Conservation (phyloP, 2,888 invertebrate genomes). For the Agrotis clavis region DNA sequence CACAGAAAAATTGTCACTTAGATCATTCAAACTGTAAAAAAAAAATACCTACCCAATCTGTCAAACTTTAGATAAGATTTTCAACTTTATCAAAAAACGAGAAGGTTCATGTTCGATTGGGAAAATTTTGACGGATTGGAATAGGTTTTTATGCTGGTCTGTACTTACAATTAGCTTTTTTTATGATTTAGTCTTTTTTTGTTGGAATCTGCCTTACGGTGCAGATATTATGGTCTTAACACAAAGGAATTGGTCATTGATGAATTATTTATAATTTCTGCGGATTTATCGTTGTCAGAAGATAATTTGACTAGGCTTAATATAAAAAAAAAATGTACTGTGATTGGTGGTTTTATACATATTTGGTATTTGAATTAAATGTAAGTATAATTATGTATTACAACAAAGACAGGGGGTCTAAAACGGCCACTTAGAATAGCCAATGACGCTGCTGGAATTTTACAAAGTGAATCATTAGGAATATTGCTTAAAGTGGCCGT, state of each 20-base stretch:
- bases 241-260: not conserved
- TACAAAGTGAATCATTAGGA: too few species aligned
- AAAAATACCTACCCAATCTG: not conserved
- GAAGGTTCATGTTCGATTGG: too few species aligned
- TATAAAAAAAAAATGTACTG: constrained; percentile 73
- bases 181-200: too few species aligned
- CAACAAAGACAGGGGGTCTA: constrained; percentile 1
- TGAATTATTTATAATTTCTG: not conserved
- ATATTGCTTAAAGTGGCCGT: too few species aligned
- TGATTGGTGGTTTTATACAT: constrained; percentile 86
- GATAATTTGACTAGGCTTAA: constrained; percentile 82
- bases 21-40: constrained; percentile 4
- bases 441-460: too few species aligned
- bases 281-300: constrained; percentile 14
- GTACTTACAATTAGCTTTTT: too few species aligned
- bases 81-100: too few species aligned
- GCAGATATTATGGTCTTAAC: not conserved
- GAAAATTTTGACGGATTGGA: too few species aligned
- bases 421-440: too few species aligned
- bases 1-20: constrained; percentile 48
- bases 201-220: not conserved
- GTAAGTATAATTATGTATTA: constrained; percentile 25
- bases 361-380: constrained; percentile 85
- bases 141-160: too few species aligned
- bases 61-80: too few species aligned